phyloP scores from a whole-genome alignment of 2,797 vertebrate genomes.

The Lepus townsendii region DNA sequence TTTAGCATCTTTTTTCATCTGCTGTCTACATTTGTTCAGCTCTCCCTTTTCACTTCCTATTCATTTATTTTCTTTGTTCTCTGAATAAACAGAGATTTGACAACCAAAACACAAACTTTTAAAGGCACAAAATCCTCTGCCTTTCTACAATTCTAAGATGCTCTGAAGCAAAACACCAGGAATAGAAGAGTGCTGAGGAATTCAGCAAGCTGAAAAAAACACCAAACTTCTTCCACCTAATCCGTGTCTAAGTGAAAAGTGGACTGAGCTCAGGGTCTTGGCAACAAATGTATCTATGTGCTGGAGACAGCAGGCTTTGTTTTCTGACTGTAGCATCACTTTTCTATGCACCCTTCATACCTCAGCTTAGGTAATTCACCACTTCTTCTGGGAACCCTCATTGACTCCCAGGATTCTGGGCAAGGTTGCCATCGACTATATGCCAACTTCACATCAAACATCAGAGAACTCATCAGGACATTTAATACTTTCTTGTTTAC shows the following conservation, averaged over 20 bases:
- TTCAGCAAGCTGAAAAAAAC: not conserved
- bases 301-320: not conserved
- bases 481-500: not conserved
- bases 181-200: constrained; percentile 12
- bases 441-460: not conserved
- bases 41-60: not conserved
- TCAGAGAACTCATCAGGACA: not conserved
- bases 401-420: not conserved
- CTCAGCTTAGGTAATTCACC: not conserved
- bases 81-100: constrained; percentile 2
- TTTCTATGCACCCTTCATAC: not conserved
- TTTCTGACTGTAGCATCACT: constrained; percentile 11
- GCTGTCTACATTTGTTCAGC: not conserved
- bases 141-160: constrained; percentile 28
- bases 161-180: constrained; percentile 4
- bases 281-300: not conserved
- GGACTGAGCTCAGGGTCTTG: not conserved
- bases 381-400: not conserved
- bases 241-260: not conserved
- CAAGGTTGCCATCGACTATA: not conserved
- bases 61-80: not conserved
- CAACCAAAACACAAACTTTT: not conserved
- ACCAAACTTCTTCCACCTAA: not conserved
- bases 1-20: not conserved
- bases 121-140: constrained; percentile 3